Evolutionary conservation across 2,888 invertebrate genomes (phyloP).

Genomic region (Drosophila suboccidentalis): DNA sequence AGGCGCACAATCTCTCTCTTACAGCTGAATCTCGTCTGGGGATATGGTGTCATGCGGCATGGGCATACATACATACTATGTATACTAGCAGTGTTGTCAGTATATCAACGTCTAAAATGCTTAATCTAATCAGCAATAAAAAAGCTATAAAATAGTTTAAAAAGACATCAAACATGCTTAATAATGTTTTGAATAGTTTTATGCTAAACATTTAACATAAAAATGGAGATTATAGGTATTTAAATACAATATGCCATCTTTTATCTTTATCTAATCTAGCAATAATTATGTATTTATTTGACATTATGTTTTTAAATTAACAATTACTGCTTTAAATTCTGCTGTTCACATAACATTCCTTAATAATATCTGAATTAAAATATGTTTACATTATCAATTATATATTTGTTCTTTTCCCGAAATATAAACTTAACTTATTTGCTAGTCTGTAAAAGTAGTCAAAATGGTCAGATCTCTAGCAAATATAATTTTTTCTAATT

Average conservation of each 20-base stretch:
- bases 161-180: neutral
- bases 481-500: neutral
- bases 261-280: no score
- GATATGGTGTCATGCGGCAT: slow-evolving; percentile 10
- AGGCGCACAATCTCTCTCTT: neutral
- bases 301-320: no score
- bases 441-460: neutral
- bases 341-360: no score
- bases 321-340: no score
- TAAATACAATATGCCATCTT: no score
- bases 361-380: no score
- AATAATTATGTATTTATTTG: no score
- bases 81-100: neutral
- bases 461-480: neutral
- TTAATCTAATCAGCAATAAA: neutral
- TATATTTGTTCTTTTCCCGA: no score
- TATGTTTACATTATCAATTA: no score
- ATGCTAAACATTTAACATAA: no score
- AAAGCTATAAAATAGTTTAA: neutral
- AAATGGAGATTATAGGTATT: no score
- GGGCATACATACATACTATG: slow-evolving; percentile 2
- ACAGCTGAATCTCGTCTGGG: slow-evolving; percentile 21
- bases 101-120: neutral
- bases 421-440: no score
- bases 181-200: neutral